These are phyloP conservation scores for Agrochola litura DNA, from an alignment of 2,888 invertebrate genomes.

Conservation along the genomic window DNA sequence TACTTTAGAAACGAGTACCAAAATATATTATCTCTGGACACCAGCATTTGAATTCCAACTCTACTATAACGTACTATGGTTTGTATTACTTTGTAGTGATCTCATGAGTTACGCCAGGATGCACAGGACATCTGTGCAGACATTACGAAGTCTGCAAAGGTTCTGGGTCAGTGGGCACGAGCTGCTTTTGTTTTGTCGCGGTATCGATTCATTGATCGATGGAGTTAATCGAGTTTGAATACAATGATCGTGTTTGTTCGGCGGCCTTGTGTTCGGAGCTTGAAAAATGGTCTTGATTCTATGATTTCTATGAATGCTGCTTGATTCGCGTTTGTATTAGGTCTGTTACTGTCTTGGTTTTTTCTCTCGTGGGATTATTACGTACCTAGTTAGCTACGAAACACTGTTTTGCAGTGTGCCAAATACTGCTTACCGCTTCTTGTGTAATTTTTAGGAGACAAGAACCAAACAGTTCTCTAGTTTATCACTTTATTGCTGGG, in stretches of 20 bases:
- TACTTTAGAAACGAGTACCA: constrained; percentile 62
- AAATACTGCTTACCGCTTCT: not conserved
- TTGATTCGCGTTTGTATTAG: constrained; percentile 3
- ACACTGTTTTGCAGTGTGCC: not conserved
- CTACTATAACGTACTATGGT: constrained; percentile 13
- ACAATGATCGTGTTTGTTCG: constrained; percentile 59
- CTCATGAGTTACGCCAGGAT: constrained; percentile 36
- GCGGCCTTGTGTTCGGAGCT: constrained; percentile 43
- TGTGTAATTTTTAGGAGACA: not conserved
- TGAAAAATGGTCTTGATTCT: constrained; percentile 18
- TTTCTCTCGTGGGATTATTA: not conserved
- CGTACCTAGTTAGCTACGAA: not conserved
- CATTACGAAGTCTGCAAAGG: constrained; percentile 72
- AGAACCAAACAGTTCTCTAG: not conserved
- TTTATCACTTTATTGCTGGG: not conserved
- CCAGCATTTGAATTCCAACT: constrained; percentile 37
- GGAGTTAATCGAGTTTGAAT: constrained; percentile 70
- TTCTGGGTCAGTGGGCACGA: constrained; percentile 83
- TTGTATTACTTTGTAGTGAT: constrained; percentile 23
- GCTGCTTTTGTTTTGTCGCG: constrained; percentile 71
- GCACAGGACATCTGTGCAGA: constrained; percentile 69
- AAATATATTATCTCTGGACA: constrained; percentile 32
- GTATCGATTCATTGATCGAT: constrained; percentile 69
- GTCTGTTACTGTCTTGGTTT: not conserved
- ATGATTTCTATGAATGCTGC: constrained; percentile 12